These are phyloP conservation scores for Eupithecia abbreviata DNA, from an alignment of 2,888 invertebrate species.

Conservation along the genomic window DNA sequence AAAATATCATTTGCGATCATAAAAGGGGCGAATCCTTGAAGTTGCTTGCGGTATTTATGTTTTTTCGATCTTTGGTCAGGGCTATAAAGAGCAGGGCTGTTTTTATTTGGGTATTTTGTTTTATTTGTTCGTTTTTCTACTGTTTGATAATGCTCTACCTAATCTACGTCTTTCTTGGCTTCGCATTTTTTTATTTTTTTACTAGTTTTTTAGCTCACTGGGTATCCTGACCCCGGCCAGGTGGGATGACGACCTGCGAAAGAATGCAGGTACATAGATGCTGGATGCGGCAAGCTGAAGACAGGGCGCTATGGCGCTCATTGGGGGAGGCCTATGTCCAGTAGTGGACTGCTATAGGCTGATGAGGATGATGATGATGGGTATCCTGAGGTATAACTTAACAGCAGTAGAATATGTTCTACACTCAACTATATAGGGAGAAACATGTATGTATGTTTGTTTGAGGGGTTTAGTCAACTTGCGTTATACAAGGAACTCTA, in stretches of 20 bases:
- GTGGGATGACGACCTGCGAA: too few relatives aligned
- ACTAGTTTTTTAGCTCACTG: too few relatives aligned
- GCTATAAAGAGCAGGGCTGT: conserved; percentile 15
- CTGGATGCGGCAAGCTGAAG: too few relatives aligned
- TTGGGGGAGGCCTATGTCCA: too few relatives aligned
- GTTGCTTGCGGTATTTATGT: conserved; percentile 45
- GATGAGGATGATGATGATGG: too few relatives aligned
- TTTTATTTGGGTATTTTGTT: conserved; percentile 16
- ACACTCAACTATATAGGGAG: neutral
- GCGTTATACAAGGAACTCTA: neutral
- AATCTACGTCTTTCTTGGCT: neutral
- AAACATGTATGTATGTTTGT: neutral
- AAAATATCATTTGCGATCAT: conserved; percentile 68
- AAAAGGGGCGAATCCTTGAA: conserved; percentile 57
- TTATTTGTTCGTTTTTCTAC: conserved; percentile 1
- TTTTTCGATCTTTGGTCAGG: conserved; percentile 39
- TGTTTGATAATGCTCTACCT: neutral
- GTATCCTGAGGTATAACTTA: neutral
- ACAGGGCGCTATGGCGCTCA: too few relatives aligned
- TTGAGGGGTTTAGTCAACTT: neutral
- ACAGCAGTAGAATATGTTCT: neutral
- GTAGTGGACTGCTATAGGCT: too few relatives aligned
- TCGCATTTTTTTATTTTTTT: too few relatives aligned
- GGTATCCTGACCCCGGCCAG: too few relatives aligned
- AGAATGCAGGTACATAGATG: too few relatives aligned